phyloP scores from a whole-genome alignment of 1,140 invertebrate genomes.

The Listronotus bonariensis region DNA sequence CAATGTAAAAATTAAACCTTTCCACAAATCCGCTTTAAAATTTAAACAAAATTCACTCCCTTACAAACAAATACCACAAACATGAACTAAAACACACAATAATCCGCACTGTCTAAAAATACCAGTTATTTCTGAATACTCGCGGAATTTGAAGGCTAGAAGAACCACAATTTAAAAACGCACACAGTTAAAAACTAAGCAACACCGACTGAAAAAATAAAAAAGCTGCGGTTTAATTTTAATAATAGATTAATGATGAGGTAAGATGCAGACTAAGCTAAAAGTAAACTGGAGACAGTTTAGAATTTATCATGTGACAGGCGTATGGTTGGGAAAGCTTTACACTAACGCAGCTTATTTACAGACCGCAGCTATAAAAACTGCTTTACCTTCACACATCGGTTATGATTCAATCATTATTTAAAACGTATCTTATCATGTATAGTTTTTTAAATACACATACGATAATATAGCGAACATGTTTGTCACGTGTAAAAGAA shows the following conservation, averaged over 20 bases:
- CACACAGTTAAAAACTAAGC: not conserved
- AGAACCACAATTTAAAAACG: not conserved
- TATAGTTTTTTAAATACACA: too few relatives aligned
- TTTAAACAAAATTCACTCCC: not conserved
- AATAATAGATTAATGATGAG: constrained; percentile 10
- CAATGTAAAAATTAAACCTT: not conserved
- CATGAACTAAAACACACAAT: too few relatives aligned
- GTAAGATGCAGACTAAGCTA: constrained; percentile 10
- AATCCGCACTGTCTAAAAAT: too few relatives aligned
- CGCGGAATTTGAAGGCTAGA: not conserved
- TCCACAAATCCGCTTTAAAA: not conserved
- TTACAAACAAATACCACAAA: too few relatives aligned
- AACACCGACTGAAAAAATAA: not conserved
- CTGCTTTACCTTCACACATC: too few relatives aligned
- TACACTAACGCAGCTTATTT: constrained; percentile 16
- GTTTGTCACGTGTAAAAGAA: too few relatives aligned
- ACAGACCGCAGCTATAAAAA: constrained; percentile 6
- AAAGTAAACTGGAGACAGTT: constrained; percentile 9
- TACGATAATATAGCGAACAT: too few relatives aligned
- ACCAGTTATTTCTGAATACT: too few relatives aligned
- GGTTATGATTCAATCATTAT: too few relatives aligned
- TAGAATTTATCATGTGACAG: constrained; percentile 20
- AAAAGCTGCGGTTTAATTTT: not conserved
- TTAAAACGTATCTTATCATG: too few relatives aligned
- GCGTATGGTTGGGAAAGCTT: constrained; percentile 9